Evolutionary conservation across 2,888 invertebrate genomes (phyloP).

Genomic region (Nomada flava): DNA sequence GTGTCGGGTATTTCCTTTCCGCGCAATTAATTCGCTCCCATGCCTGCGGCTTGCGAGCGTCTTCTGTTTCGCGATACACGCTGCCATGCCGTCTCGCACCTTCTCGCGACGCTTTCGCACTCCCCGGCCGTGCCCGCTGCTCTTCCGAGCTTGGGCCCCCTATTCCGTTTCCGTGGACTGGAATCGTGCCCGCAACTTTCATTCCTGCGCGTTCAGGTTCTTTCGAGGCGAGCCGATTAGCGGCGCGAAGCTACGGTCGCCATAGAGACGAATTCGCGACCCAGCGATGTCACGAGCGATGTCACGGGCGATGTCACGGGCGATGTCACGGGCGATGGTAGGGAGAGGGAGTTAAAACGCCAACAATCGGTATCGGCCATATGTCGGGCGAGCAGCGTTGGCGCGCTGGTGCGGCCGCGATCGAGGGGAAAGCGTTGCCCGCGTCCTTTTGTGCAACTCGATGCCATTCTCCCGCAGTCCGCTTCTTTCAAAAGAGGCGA

Average conservation of each 20-base stretch:
- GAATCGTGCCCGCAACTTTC: not conserved
- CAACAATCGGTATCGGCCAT: slow-evolving; percentile 78
- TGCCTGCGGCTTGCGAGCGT: slow-evolving; percentile 41
- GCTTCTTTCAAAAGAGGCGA: slow-evolving; percentile 14
- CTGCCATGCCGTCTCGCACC: not conserved
- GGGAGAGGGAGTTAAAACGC: slow-evolving; percentile 75
- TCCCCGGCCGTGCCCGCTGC: no score
- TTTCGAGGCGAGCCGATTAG: not conserved
- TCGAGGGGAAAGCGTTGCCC: slow-evolving; percentile 74
- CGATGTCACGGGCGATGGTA: no score
- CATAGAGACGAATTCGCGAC: slow-evolving; percentile 43
- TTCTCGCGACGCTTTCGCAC: not conserved
- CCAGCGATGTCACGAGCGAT: not conserved
- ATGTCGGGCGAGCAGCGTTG: slow-evolving; percentile 76
- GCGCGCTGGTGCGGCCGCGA: slow-evolving; percentile 69
- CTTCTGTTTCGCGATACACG: not conserved
- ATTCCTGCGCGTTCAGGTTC: not conserved
- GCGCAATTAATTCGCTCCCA: slow-evolving; percentile 69
- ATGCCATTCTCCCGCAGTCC: slow-evolving; percentile 13
- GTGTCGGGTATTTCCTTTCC: slow-evolving; percentile 56
- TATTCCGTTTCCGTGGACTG: no score
- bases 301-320: no score
- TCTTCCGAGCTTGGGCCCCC: no score
- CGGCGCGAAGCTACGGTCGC: slow-evolving; percentile 39
- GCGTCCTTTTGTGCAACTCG: slow-evolving; percentile 48